Evolutionary conservation across 30 jellyfish, hydroid and myxozoan species (phyloP).

Genomic region (Hydra vulgaris): DNA sequence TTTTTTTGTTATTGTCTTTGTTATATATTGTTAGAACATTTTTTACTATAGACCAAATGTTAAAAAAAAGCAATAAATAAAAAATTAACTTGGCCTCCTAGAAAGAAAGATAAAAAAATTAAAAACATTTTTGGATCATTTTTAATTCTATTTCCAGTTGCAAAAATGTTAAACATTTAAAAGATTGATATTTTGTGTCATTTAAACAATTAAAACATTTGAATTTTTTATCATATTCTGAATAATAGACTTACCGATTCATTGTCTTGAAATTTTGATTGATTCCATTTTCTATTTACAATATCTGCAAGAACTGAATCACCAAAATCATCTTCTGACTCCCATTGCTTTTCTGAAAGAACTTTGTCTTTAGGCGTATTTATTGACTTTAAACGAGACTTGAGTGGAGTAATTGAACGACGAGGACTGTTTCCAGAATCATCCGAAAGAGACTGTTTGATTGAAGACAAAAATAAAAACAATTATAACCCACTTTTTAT

Average conservation of each 20-base stretch:
- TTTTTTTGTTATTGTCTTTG: too few species aligned
- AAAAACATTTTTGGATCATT: too few species aligned
- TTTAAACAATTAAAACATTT: too few species aligned
- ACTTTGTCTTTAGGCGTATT: background rate
- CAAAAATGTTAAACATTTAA: too few species aligned
- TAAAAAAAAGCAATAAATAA: too few species aligned
- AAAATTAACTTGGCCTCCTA: too few species aligned
- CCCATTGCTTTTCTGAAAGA: conserved; percentile 28
- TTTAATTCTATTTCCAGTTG: too few species aligned
- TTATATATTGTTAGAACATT: too few species aligned
- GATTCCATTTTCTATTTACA: background rate
- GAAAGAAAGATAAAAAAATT: too few species aligned
- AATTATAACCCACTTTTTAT: background rate
- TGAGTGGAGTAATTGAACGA: conserved; percentile 23
- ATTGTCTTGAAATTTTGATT: background rate
- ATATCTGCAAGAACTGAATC: background rate
- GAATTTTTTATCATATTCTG: too few species aligned
- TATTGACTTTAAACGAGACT: background rate
- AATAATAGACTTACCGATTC: background rate
- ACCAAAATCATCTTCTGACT: conserved; percentile 15
- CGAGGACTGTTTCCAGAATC: conserved; percentile 21
- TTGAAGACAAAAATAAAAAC: background rate
- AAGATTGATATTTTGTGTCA: too few species aligned
- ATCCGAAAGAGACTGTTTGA: conserved; percentile 35
- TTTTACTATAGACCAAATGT: too few species aligned